Conservation (phyloP, 64 coral and sea anemone species). For the Cladopsammia gracilis region DNA sequence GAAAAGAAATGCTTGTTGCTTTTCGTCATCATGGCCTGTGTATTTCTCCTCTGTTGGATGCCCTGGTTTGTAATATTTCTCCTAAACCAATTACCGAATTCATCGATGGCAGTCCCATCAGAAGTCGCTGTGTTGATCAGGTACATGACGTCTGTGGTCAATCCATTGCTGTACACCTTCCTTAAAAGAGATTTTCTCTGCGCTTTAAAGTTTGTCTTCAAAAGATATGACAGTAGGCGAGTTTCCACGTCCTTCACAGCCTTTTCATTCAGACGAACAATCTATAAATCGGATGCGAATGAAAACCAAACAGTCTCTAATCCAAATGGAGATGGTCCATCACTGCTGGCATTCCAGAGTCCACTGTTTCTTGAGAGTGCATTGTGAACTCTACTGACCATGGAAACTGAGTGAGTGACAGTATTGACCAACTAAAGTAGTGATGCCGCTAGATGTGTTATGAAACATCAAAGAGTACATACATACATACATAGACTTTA, state of each 20-base stretch:
- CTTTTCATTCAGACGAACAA: not conserved
- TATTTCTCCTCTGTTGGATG: conserved; percentile 26
- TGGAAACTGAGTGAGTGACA: no score
- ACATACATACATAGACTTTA: no score
- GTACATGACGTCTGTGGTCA: conserved; percentile 48
- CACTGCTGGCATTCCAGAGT: not conserved
- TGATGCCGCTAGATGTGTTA: no score
- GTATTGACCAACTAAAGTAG: no score
- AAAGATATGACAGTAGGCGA: not conserved
- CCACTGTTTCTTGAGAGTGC: not conserved
- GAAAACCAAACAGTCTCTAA: not conserved
- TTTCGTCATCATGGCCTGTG: conserved; percentile 14
- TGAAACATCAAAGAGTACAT: no score
- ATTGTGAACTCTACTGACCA: not conserved
- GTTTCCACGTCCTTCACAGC: not conserved
- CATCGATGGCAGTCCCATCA: not conserved
- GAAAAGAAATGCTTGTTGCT: not conserved
- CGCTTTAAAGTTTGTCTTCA: conserved; percentile 14
- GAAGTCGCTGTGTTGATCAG: conserved; percentile 10
- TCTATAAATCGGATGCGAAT: not conserved
- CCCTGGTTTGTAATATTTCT: conserved; percentile 21
- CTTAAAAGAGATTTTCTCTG: conserved; percentile 60
- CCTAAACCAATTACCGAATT: not conserved
- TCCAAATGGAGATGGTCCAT: not conserved
- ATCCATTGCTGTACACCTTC: conserved; percentile 71